These are phyloP conservation scores for Mycogona germanica DNA, from an alignment of 2,888 invertebrate genomes.

Conservation along the genomic window DNA sequence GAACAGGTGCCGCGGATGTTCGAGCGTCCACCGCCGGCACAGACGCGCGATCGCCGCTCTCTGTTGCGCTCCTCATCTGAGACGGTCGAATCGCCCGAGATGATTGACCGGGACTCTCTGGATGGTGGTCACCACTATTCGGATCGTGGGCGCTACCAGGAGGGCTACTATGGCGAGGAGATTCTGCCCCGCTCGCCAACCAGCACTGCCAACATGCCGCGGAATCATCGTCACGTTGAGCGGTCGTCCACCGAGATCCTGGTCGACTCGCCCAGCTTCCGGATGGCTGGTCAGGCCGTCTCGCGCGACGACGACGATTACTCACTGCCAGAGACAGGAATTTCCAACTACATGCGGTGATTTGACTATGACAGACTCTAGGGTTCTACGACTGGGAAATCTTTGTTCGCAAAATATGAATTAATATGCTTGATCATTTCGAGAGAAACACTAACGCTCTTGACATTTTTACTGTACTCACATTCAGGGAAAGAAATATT, in stretches of 20 bases:
- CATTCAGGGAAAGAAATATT: too few relatives aligned
- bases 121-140: too few relatives aligned
- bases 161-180: neutral
- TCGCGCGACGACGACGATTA: conserved; percentile 1
- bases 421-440: too few relatives aligned
- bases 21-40: neutral
- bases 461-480: too few relatives aligned
- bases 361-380: neutral
- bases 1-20: conserved; percentile 9
- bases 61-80: conserved; percentile 17
- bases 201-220: neutral
- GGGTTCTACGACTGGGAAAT: too few relatives aligned
- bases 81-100: conserved; percentile 15
- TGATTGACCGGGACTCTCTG: conserved; percentile 15
- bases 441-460: too few relatives aligned
- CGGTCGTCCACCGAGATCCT: conserved; percentile 20
- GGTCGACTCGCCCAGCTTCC: conserved; percentile 12
- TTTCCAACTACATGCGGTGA: conserved; percentile 15
- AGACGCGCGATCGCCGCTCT: conserved; percentile 14
- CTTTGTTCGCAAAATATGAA: too few relatives aligned
- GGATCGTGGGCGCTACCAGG: neutral
- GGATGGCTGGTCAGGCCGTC: conserved; percentile 6
- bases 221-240: conserved; percentile 13
- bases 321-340: conserved; percentile 13
- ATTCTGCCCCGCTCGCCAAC: neutral